Evolutionary conservation across 2,797 vertebrate species (phyloP).

Genomic region (Trichosurus vulpecula): DNA sequence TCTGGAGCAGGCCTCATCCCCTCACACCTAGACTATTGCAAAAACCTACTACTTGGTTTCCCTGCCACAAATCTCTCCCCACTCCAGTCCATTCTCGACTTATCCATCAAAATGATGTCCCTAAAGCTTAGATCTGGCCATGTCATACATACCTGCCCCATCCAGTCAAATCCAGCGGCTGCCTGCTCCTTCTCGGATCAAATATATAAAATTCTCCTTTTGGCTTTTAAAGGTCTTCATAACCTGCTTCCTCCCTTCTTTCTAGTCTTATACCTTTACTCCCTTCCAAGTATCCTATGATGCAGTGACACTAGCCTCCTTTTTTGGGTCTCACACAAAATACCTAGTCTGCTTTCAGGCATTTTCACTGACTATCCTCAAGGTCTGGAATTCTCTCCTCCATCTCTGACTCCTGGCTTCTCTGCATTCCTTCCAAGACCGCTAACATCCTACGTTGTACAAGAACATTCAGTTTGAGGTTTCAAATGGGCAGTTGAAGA

Average conservation of each 20-base stretch:
- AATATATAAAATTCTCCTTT: not conserved
- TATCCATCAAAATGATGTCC: no score
- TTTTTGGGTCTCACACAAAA: not conserved
- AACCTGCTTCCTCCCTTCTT: not conserved
- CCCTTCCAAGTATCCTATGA: not conserved
- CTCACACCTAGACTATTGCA: not conserved
- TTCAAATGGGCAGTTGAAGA: not conserved
- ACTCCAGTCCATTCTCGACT: not conserved
- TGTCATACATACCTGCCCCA: not conserved
- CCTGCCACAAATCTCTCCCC: not conserved
- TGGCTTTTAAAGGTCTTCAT: not conserved
- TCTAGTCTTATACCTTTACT: not conserved
- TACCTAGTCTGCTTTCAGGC: not conserved
- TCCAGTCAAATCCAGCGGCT: not conserved
- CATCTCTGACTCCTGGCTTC: not conserved
- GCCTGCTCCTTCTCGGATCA: no score
- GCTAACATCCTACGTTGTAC: not conserved
- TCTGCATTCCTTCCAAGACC: not conserved
- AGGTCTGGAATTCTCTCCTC: not conserved
- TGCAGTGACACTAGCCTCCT: not conserved
- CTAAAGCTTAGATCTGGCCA: no score
- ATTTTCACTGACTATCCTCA: not conserved
- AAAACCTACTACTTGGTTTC: not conserved
- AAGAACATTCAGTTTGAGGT: not conserved
- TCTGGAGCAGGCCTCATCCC: not conserved